Base-by-base conservation (phyloP, 2,113 vertebrate genomes). In the Gymnogyps californianus region DNA sequence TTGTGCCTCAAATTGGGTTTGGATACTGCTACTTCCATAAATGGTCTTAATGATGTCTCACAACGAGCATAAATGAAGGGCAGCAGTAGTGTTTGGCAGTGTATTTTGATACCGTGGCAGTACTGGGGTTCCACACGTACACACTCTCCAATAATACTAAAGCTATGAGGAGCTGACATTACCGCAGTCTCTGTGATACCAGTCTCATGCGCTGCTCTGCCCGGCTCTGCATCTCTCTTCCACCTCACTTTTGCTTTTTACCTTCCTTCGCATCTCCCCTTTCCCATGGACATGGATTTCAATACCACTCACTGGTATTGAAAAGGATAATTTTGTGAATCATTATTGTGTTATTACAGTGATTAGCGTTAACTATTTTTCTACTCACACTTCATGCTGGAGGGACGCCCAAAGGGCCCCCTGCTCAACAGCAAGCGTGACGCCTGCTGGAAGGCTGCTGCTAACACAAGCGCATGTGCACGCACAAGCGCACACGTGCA, bases 311-410 rank as follows among this genome's bases (percentile, higher is more conserved):
- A 0, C 66, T 80, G 70, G 17, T 94, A 62, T 52, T 75, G 89
- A 79, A 91, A 81, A 87, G 86, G 61, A 76, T 91, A 89, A 96
- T 94, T 96, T 65, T 87, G 89, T 77, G 65, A 57, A 87, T 94
- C 58, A 5, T 95, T 96, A 61, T 91, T 91, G 70, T 82, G 89
- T 82, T 92, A 96, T 95, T 96, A 93, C 49, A 93, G 91, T 80
- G 94, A 93, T 97, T 89, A 95, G 89, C 1, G 0, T 83, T 87
- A 85, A 77, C 93, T 87, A 6, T 76, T 87, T 92, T 66, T 70
- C 93, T 89, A 19, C 83, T 89, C 66, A 21, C 24, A 13, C 49
- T 57, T 94, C 7, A 10, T 0, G 1, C 72, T 92, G 94, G 86
- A 92, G 93, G 77, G 74, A 29, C 59, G 66, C 83, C 93, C 57